Percentiles rank a stretch among this genome's conserved stretches.
Conservation (phyloP, 2,888 invertebrate genomes). For the Apamea crenata region DNA sequence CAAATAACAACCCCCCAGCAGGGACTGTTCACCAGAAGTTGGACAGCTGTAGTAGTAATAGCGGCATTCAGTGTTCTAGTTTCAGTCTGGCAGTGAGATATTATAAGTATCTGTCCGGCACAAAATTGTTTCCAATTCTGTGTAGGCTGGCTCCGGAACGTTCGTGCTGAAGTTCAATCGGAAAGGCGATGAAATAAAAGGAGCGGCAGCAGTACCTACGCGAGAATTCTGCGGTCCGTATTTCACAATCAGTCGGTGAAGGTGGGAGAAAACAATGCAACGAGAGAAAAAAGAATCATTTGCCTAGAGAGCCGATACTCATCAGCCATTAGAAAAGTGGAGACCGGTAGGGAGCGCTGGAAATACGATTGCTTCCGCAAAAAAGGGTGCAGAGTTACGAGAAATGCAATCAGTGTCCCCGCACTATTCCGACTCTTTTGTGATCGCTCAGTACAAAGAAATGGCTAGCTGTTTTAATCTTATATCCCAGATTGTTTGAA, state of each 20-base stretch:
- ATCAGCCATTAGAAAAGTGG: conserved; percentile 62
- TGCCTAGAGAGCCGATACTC: conserved; percentile 52
- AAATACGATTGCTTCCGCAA: conserved; percentile 52
- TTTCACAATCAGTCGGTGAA: conserved; percentile 27
- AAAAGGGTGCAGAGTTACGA: conserved; percentile 41
- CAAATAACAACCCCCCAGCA: conserved; percentile 23
- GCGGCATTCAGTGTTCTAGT: conserved; percentile 26
- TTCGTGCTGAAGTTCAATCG: neutral
- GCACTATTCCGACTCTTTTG: conserved; percentile 40
- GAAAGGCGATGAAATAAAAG: conserved; percentile 13
- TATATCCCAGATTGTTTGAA: conserved; percentile 13
- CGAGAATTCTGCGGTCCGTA: conserved; percentile 16
- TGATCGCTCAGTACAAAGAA: conserved; percentile 32
- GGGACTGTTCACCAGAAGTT: conserved; percentile 25
- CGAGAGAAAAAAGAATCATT: conserved; percentile 47
- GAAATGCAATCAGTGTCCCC: conserved; percentile 60
- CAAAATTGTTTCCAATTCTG: conserved; percentile 5
- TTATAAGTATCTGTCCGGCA: neutral
- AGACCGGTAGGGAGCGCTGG: conserved; percentile 44
- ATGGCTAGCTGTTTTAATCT: conserved; percentile 36
- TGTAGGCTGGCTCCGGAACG: neutral
- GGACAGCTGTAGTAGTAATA: conserved; percentile 15
- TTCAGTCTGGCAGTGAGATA: conserved; percentile 11
- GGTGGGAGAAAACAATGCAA: conserved; percentile 45
- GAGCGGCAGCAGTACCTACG: neutral